Conservation (phyloP, 2,113 vertebrate species). For the Paradisaea rubra region DNA sequence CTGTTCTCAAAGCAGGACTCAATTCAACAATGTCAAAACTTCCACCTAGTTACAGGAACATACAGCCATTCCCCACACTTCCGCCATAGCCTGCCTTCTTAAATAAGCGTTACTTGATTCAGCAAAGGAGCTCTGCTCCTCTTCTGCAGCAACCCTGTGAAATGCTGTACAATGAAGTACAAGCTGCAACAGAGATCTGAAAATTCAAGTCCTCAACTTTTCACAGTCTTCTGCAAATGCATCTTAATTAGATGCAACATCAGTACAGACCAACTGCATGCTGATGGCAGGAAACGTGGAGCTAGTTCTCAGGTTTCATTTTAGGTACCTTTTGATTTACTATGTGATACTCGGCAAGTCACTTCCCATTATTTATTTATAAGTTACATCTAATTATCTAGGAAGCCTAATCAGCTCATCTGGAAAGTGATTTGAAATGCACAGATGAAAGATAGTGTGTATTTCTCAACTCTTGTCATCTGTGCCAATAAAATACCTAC, state of each 20-base stretch:
- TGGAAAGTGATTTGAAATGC: slow-evolving; percentile 34
- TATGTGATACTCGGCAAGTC: background rate
- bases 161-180: background rate
- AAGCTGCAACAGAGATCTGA: background rate
- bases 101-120: background rate
- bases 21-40: background rate
- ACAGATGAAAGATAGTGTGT: background rate
- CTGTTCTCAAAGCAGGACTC: background rate
- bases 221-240: background rate
- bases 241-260: background rate
- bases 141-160: background rate
- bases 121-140: background rate
- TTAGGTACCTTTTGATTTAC: background rate
- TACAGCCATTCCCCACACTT: background rate
- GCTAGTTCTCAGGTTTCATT: background rate
- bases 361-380: slow-evolving; percentile 27
- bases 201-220: background rate
- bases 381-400: slow-evolving; percentile 26
- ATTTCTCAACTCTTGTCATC: slow-evolving; percentile 27
- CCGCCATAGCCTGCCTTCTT: background rate
- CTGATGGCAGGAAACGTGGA: background rate
- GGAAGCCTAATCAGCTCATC: slow-evolving; percentile 29
- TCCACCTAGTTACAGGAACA: background rate
- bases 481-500: slow-evolving; percentile 27
- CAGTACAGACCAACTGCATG: background rate